A percentile compares a stretch with the other conserved stretches of the same genome.
These are phyloP conservation scores for Callionymus lyra DNA, from an alignment of 2,113 vertebrate genomes.

Conservation along the genomic window DNA sequence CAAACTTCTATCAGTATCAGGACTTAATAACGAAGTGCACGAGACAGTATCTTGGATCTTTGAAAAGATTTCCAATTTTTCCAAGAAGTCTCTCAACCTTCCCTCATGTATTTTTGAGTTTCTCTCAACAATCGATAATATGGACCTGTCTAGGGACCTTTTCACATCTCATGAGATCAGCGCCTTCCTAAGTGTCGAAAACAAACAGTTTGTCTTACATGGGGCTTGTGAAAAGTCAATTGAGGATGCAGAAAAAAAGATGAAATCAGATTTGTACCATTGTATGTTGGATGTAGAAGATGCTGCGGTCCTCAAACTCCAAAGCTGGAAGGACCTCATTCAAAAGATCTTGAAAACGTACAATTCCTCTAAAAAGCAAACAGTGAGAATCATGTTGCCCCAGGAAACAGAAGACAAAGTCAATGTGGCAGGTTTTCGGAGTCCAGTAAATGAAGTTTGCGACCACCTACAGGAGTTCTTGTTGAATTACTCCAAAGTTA, in stretches of 20 bases:
- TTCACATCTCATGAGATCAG: slow-evolving; percentile 66
- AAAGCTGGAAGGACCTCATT: slow-evolving; percentile 58
- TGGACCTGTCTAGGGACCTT: slow-evolving; percentile 58
- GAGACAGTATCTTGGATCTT: slow-evolving; percentile 65
- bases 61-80: slow-evolving; percentile 48
- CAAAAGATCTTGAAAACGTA: slow-evolving; percentile 19
- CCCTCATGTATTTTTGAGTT: slow-evolving; percentile 58
- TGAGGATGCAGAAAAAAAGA: slow-evolving; percentile 63
- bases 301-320: slow-evolving; percentile 30
- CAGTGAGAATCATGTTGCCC: slow-evolving; percentile 19
- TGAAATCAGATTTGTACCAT: slow-evolving; percentile 45
- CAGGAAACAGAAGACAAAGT: slow-evolving; percentile 30
- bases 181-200: slow-evolving; percentile 59
- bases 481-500: slow-evolving; percentile 38
- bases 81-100: slow-evolving; percentile 32
- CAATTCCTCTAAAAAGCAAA: slow-evolving; percentile 38
- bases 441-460: slow-evolving; percentile 51
- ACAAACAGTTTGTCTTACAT: slow-evolving; percentile 46
- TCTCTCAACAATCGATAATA: slow-evolving; percentile 50
- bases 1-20: slow-evolving; percentile 59
- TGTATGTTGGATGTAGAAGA: slow-evolving; percentile 57
- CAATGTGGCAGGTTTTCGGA: slow-evolving; percentile 62
- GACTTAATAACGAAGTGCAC: slow-evolving; percentile 60
- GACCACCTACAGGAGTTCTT: slow-evolving; percentile 59
- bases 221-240: slow-evolving; percentile 47